Base-by-base conservation (phyloP, 2,888 invertebrate species). In the Spicauda simplicius region DNA sequence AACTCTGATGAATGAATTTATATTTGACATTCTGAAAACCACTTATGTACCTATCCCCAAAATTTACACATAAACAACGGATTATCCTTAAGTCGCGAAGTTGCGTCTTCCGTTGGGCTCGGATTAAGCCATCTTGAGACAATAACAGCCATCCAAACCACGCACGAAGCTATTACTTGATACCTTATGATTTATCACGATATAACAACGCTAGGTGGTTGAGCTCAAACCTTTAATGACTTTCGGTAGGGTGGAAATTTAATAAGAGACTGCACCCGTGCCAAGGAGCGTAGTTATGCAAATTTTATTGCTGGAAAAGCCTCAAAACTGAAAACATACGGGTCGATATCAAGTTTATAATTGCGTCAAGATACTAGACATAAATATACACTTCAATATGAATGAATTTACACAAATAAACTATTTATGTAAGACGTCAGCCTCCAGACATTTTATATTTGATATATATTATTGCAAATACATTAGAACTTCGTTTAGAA, bases 171-270 rank as follows among this genome's bases (percentile, higher is more conserved):
- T 73, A 77, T 77, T 76, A 74, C 78, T 78, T 81, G 86, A 87
- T 83, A 81, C 85, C 87, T 87, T 88, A 92, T 92, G 92, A 92
- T 92, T 91, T 91, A 92, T 91, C 76, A 76, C 79, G 77, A 81
- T 84, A 85, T 85, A 89, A 85, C 86, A 84, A 80, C 82, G 85
- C 83, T 85, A 88, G 88, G 88, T 90, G 91, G 91, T 90, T 90
- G 87, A 90, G 87, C 86, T 86, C 87, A 87, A 91, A 90, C 91
- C 92, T 90, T 91, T 92, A 92, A 92, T 92, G 92, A 92, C 87
- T 89, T 88, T 84, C 81, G 79, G 87, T 88, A 90, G 91, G 91
- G 90, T 83, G 84, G 91, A 92, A 92, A 92, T 92, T 92, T 92
- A 92, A 92, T 92, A 92, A 92, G 91, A 90, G 86, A 86, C 85